phyloP scores from a whole-genome alignment of 2,113 vertebrate species.

The Talpa occidentalis region DNA sequence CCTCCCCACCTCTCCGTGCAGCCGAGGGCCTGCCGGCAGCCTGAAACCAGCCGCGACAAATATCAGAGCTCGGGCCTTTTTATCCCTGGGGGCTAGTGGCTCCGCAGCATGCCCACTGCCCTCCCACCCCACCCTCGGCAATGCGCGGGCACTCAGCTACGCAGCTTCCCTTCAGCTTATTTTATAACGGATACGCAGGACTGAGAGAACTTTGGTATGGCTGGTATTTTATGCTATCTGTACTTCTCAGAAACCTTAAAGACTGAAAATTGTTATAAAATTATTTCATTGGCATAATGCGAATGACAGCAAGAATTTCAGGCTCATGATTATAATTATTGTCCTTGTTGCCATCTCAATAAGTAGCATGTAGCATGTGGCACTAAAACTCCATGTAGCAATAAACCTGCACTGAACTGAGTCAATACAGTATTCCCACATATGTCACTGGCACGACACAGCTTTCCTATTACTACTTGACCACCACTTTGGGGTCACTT shows the following conservation, averaged over 20 bases:
- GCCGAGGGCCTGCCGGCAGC: neutral
- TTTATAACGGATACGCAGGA: neutral
- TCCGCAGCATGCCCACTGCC: neutral
- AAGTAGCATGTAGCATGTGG: too few species aligned
- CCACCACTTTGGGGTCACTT: neutral
- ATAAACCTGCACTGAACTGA: neutral
- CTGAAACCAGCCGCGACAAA: fast-evolving
- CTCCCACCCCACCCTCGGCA: neutral
- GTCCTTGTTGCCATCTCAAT: neutral
- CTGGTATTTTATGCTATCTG: neutral
- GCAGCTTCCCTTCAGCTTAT: neutral
- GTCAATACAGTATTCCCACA: neutral
- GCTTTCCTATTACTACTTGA: neutral
- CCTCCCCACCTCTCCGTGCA: fast-evolving
- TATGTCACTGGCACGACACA: neutral
- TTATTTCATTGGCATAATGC: neutral
- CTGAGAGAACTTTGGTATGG: neutral
- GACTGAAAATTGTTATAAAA: neutral
- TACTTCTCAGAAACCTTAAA: neutral
- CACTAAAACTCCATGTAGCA: too few species aligned
- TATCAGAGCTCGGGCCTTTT: neutral
- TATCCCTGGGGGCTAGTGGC: fast-evolving
- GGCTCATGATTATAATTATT: neutral
- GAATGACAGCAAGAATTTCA: neutral
- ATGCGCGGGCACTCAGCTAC: neutral